Conservation (phyloP, 2,888 invertebrate genomes). For the Orthonychiurus folsomi region DNA sequence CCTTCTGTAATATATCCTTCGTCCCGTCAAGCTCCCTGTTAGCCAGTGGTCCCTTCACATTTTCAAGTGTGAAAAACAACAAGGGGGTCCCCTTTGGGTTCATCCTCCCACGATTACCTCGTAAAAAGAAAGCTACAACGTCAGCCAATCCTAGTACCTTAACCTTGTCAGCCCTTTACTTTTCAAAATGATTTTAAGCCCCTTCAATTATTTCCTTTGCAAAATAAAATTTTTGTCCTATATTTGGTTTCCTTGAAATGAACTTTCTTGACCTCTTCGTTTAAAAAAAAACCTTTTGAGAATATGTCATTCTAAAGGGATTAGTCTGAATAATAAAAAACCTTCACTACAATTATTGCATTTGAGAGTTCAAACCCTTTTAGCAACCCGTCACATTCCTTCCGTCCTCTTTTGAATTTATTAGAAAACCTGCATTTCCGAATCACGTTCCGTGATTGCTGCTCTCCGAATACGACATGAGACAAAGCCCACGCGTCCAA, state of each 20-base stretch:
- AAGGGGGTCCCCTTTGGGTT: slow-evolving; percentile 3
- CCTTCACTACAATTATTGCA: not conserved
- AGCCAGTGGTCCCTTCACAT: not conserved
- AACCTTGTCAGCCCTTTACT: not conserved
- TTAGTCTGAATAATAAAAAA: not conserved
- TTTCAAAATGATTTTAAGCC: not conserved
- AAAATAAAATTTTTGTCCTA: not conserved
- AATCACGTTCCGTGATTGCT: no score
- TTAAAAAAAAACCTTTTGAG: not conserved
- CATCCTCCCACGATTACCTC: slow-evolving; percentile 7
- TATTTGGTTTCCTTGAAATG: not conserved
- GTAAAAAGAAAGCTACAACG: slow-evolving; percentile 1
- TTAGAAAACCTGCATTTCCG: no score
- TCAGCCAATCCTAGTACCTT: not conserved
- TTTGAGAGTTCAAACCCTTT: not conserved
- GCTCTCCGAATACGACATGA: no score
- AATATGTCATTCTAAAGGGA: not conserved
- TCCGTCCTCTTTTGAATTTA: no score
- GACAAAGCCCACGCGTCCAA: no score
- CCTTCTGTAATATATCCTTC: no score
- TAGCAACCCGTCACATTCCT: not conserved
- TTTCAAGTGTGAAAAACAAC: slow-evolving; percentile 6
- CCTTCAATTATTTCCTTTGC: not conserved
- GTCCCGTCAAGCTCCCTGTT: not conserved
- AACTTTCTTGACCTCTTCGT: not conserved